Percentiles rank a stretch among this genome's conserved stretches.
Evolutionary conservation across 2,797 vertebrate genomes (phyloP).

Genomic region (Typhlichthys eigenmanni): DNA sequence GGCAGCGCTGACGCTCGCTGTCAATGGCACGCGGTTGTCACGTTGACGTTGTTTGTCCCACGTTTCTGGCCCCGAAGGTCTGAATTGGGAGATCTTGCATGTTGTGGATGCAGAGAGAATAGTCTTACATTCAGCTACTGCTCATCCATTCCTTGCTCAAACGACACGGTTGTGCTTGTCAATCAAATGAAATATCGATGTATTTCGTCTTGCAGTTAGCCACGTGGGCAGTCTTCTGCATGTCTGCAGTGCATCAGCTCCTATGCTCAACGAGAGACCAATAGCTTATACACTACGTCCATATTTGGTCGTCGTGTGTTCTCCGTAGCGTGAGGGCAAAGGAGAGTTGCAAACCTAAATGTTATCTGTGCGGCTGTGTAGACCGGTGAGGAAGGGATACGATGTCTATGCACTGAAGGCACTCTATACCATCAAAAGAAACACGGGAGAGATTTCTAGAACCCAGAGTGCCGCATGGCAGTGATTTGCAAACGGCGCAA

Average conservation of each 20-base stretch:
- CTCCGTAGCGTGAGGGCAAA: not conserved
- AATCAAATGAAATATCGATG: not conserved
- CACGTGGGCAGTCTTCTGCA: not conserved
- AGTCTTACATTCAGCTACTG: not conserved
- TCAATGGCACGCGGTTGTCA: no score
- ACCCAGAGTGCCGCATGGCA: conserved; percentile 1
- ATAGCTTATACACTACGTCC: not conserved
- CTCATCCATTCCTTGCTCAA: not conserved
- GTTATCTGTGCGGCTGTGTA: not conserved
- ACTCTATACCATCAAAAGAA: not conserved
- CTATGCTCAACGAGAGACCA: not conserved
- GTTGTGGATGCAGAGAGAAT: no score
- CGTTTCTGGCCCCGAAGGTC: no score
- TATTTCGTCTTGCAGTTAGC: no score
- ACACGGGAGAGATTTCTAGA: not conserved
- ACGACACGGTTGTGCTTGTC: not conserved
- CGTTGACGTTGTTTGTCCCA: no score
- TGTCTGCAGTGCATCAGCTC: not conserved
- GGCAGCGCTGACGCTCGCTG: not conserved
- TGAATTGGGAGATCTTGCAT: no score
- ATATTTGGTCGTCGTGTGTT: not conserved
- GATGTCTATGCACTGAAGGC: no score
- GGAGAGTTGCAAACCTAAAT: not conserved
- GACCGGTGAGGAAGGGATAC: not conserved
- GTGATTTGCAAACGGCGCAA: conserved; percentile 17